These are phyloP conservation scores for Tachysurus fulvidraco DNA, from an alignment of 2,113 vertebrate genomes.

Conservation along the genomic window DNA sequence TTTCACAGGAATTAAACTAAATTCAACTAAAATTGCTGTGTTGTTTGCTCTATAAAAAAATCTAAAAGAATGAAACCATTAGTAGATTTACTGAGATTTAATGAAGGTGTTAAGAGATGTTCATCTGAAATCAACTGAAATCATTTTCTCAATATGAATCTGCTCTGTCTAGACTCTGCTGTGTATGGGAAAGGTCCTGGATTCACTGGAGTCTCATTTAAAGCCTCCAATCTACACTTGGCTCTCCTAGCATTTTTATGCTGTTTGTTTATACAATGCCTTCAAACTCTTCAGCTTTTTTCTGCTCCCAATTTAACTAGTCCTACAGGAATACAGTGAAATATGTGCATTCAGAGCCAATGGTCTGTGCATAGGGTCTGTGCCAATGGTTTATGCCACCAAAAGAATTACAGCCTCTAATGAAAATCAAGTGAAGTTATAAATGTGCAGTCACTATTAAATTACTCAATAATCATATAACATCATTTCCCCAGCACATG, in stretches of 20 bases:
- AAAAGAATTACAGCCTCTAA: background rate
- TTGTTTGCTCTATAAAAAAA: background rate
- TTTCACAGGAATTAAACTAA: background rate
- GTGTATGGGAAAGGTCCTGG: constrained; percentile 16
- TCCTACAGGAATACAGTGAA: background rate
- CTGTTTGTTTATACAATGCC: background rate
- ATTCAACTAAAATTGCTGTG: background rate
- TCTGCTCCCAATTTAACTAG: background rate
- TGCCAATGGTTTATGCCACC: background rate
- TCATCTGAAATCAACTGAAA: background rate
- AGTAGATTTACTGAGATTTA: background rate
- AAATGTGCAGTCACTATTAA: background rate
- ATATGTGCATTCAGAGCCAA: background rate
- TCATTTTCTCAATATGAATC: constrained; percentile 2
- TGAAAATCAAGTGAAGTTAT: background rate
- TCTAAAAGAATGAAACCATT: background rate
- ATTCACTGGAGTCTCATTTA: constrained; percentile 17
- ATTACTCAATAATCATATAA: constrained; percentile 10
- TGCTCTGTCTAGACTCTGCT: constrained; percentile 40
- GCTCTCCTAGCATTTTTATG: background rate
- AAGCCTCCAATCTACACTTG: constrained; percentile 27
- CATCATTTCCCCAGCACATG: constrained; percentile 9
- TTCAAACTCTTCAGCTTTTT: background rate
- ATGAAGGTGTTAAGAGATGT: background rate
- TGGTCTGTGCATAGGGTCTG: background rate